Evolutionary conservation across 2,888 invertebrate species (phyloP), one percentile per base, ranked within the genome.

Genomic region (Drosophila sordidula): DNA sequence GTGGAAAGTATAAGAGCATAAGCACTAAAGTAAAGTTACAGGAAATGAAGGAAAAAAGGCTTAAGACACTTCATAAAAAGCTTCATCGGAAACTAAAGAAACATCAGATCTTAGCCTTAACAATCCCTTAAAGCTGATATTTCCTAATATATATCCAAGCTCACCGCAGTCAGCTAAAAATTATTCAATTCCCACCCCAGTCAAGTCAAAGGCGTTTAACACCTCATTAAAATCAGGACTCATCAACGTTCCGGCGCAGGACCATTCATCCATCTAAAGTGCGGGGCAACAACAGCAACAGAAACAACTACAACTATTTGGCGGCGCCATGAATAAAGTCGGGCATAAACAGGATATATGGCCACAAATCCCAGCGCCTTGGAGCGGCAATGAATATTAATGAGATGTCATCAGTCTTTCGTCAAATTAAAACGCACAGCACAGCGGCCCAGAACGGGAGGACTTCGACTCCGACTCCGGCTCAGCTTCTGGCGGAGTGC

Each of bases 351-450:
- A 80, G 83, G 71, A 85, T 89, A 73, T 71, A 87, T 76, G 84
- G 74, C 78, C 84, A 56, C 73, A 89, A 86, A 87, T 89, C 89
- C 89, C 82, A 76, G 87, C 71, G 80, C 66, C 80, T 78, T 72
- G 72, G 56, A 69, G 78, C 84, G 88, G 78, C 91, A 91, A 91
- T 92, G 92, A 92, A 92, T 92, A 92, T 92, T 92, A 92, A 92
- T 92, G 92, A 90, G 90, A 89, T 89, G 89, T 92, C 92, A 91
- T 92, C 92, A 91, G 81, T 91, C 91, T 90, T 90, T 90, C 90
- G 87, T 91, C 91, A 91, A 90, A 90, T 91, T 91, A 90, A 90
- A 86, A 68, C 84, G 71, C 84, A 83, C 85, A 88, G 67, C 69
- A 77, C 79, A 75, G 16, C 64, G 75, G 70, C 78, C 75, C 71